These are phyloP conservation scores for Drosophila lacteicornis DNA, from an alignment of 1,140 invertebrate genomes.

Conservation along the genomic window DNA sequence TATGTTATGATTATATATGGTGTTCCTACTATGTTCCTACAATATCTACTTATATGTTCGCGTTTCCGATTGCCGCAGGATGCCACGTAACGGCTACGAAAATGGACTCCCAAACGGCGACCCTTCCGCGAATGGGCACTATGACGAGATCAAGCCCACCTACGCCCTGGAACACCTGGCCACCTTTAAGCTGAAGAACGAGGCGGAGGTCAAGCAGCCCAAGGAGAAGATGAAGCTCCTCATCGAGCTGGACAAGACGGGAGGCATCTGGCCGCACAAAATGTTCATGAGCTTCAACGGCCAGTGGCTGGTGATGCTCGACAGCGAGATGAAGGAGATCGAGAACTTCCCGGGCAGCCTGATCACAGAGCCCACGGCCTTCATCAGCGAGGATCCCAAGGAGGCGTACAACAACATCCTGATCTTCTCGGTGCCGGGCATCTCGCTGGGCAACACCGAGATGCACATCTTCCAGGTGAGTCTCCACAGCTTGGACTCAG, in stretches of 20 bases:
- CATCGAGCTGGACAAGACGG: conserved; percentile 74
- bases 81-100: conserved; percentile 75
- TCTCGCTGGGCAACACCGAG: conserved; percentile 75
- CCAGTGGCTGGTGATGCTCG: conserved; percentile 81
- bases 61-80: conserved; percentile 29
- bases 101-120: conserved; percentile 56
- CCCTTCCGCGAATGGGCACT: conserved; percentile 26
- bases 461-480: conserved; percentile 81
- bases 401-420: conserved; percentile 76
- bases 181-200: conserved; percentile 78
- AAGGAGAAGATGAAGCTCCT: conserved; percentile 81
- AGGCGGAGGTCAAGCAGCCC: conserved; percentile 67
- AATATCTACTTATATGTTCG: no score
- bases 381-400: conserved; percentile 74
- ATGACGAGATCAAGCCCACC: conserved; percentile 71
- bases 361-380: conserved; percentile 77
- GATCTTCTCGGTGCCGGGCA: conserved; percentile 75
- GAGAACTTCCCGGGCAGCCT: conserved; percentile 79
- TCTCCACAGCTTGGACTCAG: not conserved
- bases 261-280: conserved; percentile 79
- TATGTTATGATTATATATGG: no score
- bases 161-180: conserved; percentile 80
- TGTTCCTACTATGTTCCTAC: no score
- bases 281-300: conserved; percentile 83
- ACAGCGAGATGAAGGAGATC: conserved; percentile 78